Conservation (phyloP, 1,140 invertebrate species). For the Drosophila pectinifera region DNA sequence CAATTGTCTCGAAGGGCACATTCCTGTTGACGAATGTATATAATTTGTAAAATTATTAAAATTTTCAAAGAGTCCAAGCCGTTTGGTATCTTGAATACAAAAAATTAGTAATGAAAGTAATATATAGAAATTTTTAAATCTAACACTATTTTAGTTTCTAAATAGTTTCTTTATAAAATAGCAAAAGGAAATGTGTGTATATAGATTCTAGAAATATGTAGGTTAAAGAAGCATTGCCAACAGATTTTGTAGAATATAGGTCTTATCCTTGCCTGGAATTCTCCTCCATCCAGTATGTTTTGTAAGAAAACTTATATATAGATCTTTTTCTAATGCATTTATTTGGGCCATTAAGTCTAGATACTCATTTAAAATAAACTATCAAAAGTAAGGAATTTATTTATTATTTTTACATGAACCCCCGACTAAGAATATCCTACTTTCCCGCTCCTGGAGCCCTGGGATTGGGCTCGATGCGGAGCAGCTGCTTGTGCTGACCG, state of each 20-base stretch:
- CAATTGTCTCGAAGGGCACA: neutral
- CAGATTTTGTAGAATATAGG: neutral
- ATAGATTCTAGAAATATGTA: no score
- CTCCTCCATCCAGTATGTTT: neutral
- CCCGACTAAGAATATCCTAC: neutral
- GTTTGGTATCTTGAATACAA: neutral
- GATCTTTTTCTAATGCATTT: no score
- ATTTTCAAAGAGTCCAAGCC: neutral
- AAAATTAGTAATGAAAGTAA: neutral
- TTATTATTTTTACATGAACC: neutral
- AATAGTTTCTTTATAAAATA: no score
- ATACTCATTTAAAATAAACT: neutral
- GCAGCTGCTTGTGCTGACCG: constrained; percentile 89
- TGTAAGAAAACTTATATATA: neutral
- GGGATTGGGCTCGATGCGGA: constrained; percentile 86
- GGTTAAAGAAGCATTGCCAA: no score
- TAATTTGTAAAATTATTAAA: constrained; percentile 1
- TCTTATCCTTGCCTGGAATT: neutral
- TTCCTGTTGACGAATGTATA: neutral
- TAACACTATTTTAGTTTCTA: neutral
- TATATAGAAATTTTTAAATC: neutral
- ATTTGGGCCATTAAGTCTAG: neutral
- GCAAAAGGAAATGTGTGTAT: no score
- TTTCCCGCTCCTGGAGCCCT: constrained; percentile 67
- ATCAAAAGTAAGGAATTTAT: neutral